Base-by-base conservation (phyloP, 2,797 vertebrate genomes). In the Chanos chanos region DNA sequence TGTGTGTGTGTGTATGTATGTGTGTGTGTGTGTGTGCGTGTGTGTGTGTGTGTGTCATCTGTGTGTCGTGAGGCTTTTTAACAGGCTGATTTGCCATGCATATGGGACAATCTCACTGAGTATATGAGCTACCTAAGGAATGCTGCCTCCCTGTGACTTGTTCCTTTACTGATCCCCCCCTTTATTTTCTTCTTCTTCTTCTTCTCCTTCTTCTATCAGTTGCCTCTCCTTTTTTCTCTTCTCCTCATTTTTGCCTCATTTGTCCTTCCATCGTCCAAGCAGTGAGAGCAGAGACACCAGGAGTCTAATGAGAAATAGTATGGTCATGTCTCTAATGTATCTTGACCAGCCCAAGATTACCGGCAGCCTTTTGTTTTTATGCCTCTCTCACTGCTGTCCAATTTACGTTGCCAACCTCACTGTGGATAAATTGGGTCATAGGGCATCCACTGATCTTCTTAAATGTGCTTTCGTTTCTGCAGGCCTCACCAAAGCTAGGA, bases 241-340 rank as follows among this genome's bases (percentile, higher is more conserved):
- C 22, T 31, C 36, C 47, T 13, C 56, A 18, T 53, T 19, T 7
- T 13, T 19, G 18, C 25, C 34, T 48, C 24, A 13, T 5, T 22
- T n/a, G 5, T 25, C 4, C n/a, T 36, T 25, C 56, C 7, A 8
- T 24, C 51, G 45, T 27, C 40, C 22, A 25, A 48, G 43, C 61
- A 66, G 75, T 81, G 48, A 70, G 1, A 18, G 16, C n/a, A 25
- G 64, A 62, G 78, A 59, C 81, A 83, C 81, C 77, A 45, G 80
- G 83, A 76, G 83, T 77, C 76, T 85, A 85, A 88, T 85, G 78
- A 86, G 74, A 83, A 83, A 78, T 73, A 72, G 83, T 73, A 66
- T 52, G 78, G 53, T 74, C 64, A 47, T 39, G 64, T 68, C n/a
- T 59, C 45, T 75, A 75, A 77, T 76, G 67, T 64, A 22, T 78